phyloP scores from a whole-genome alignment of 1,140 invertebrate species.

The Temnothorax nylanderi region DNA sequence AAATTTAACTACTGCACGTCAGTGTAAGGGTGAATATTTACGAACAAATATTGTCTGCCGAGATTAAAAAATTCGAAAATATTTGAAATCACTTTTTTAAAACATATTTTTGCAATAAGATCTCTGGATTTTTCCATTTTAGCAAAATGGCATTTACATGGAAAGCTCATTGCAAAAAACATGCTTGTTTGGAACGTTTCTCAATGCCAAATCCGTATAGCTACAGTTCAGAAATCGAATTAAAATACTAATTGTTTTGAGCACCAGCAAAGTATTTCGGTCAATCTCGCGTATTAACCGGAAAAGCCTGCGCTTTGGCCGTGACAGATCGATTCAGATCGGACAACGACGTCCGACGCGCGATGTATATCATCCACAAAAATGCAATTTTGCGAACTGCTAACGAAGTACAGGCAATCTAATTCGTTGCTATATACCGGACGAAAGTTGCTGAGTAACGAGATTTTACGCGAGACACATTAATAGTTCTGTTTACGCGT shows the following conservation, averaged over 20 bases:
- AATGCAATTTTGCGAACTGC: conserved; percentile 68
- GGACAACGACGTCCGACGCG: background rate
- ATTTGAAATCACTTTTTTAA: background rate
- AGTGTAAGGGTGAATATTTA: background rate
- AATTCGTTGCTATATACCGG: background rate
- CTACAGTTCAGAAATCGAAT: conserved; percentile 8
- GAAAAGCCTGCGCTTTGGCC: background rate
- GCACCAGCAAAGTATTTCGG: background rate
- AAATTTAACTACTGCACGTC: background rate
- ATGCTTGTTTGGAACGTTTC: background rate
- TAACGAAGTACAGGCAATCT: conserved; percentile 56
- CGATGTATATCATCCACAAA: conserved; percentile 45
- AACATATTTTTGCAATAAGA: background rate
- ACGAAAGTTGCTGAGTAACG: conserved; percentile 52
- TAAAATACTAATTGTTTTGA: conserved; percentile 41
- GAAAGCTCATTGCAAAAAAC: background rate
- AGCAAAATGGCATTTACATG: conserved; percentile 10
- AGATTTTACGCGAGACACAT: conserved; percentile 52
- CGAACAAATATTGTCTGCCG: background rate
- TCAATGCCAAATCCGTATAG: background rate
- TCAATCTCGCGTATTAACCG: background rate
- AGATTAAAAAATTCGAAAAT: background rate
- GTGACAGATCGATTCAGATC: conserved; percentile 42
- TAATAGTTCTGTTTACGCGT: conserved; percentile 42
- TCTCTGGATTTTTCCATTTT: background rate